Base-by-base conservation (phyloP, 2,888 invertebrate genomes). In the Chymomyza procnemis region DNA sequence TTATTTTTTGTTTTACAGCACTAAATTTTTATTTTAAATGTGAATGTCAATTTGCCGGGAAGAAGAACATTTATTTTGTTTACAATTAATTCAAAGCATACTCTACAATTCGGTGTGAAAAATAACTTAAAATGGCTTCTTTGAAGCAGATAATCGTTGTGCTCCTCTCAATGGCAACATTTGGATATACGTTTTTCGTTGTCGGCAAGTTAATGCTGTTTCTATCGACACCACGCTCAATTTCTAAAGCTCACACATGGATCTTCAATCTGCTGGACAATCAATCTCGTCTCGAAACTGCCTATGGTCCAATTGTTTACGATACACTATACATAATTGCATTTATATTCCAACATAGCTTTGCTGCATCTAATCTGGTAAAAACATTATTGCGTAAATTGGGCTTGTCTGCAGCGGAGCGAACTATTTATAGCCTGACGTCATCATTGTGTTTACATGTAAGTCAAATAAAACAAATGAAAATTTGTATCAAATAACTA, bases 291-390 rank as follows among this genome's bases (percentile, higher is more conserved):
- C 59, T 91, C 71, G 85, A 89, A 80, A 89, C 90, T 58, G 87
- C 90, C 19, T 91, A 90, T 81, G 86, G 91, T 2, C 87, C 91
- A 12, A 86, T 91, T 56, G 89, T 92, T 1, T 83, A 90, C 19
- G 90, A 94, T 75, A 92, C 92, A 48, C 85, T 90, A 9, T 91
- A 93, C 21, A 69, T 93, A 47, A 91, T 91, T 68, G 75, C 90
- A 6, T 94, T 94, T 79, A 92, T 93, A 67, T 85, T 93, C 4
- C 93, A 93, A 85, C 94, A 94, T 78, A 92, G 93, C 21, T 79
- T 92, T 41, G 91, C 94, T 91, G 92, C 93, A 64, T 91, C 91
- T 57, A 88, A 89, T 1, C 68, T 88, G 34, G 78, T 92, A 1
- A 93, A 93, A 83, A 83, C 89, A 57, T 71, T 92, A 21, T 88